These are phyloP conservation scores for Syrphus vitripennis DNA, from an alignment of 2,888 invertebrate species.

Conservation along the genomic window DNA sequence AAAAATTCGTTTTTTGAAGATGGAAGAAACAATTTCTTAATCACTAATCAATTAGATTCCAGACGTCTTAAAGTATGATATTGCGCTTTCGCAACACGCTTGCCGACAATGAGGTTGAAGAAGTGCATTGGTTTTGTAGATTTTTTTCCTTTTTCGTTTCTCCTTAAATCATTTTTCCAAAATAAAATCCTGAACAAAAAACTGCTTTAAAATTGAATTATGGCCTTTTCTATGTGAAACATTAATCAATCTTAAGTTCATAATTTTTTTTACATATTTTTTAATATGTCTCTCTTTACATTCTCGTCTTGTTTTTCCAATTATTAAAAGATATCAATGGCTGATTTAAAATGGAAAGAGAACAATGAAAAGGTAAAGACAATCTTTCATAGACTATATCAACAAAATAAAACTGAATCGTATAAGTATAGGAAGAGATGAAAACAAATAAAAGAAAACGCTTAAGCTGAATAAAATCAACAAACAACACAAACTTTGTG, in stretches of 20 bases:
- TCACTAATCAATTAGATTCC: no score
- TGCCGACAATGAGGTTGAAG: no score
- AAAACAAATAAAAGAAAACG: slow-evolving; percentile 1
- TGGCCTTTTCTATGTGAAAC: slow-evolving; percentile 54
- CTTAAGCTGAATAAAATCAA: background rate
- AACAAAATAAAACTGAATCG: background rate
- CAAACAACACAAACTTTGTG: slow-evolving; percentile 12
- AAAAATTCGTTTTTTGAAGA: no score
- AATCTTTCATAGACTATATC: background rate
- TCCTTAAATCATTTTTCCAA: no score
- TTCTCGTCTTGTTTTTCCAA: slow-evolving; percentile 53
- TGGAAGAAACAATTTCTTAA: no score
- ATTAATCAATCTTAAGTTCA: slow-evolving; percentile 61
- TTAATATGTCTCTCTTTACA: background rate
- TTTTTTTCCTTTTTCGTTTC: no score
- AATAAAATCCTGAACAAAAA: slow-evolving; percentile 49
- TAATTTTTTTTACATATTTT: background rate
- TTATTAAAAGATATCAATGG: slow-evolving; percentile 56
- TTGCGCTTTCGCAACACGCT: no score
- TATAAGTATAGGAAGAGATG: no score
- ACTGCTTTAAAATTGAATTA: slow-evolving; percentile 61
- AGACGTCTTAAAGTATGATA: no score
- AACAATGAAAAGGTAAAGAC: background rate
- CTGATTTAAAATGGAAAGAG: background rate
- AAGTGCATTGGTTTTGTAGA: no score